These are phyloP conservation scores for Papilio polyxenes DNA, from an alignment of 1,140 invertebrate genomes.

Conservation along the genomic window DNA sequence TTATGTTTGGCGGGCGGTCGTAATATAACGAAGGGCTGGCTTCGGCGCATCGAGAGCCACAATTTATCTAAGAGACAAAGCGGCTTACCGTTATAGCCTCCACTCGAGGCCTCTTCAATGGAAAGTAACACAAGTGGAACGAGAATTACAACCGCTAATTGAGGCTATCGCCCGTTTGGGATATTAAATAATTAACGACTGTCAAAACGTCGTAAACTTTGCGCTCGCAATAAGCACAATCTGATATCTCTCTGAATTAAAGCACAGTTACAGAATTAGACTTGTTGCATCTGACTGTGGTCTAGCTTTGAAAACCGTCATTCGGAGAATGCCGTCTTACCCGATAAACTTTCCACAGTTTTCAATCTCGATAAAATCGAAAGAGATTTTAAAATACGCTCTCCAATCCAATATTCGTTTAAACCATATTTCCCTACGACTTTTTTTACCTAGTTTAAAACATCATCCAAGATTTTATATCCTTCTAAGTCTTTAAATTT, in stretches of 20 bases:
- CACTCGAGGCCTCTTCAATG: slow-evolving; percentile 53
- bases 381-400: not conserved
- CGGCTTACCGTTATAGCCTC: slow-evolving; percentile 63
- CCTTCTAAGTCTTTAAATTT: not conserved
- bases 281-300: not conserved
- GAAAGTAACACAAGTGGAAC: slow-evolving; percentile 72
- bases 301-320: not conserved
- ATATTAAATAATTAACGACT: slow-evolving; percentile 39
- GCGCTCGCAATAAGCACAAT: not conserved
- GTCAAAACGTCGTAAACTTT: slow-evolving; percentile 18
- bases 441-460: not conserved
- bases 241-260: not conserved
- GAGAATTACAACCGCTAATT: slow-evolving; percentile 67
- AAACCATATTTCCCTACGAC: not conserved
- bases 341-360: not conserved
- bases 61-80: slow-evolving; percentile 67
- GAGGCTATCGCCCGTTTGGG: slow-evolving; percentile 48
- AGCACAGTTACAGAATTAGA: not conserved
- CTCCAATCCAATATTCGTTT: not conserved
- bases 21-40: slow-evolving; percentile 53
- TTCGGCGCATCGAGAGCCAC: slow-evolving; percentile 42
- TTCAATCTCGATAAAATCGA: not conserved
- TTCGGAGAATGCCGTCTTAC: not conserved
- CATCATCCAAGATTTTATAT: not conserved
- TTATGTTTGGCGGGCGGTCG: slow-evolving; percentile 35